Conservation (phyloP, 2,888 invertebrate species). For the Macaria notata region DNA sequence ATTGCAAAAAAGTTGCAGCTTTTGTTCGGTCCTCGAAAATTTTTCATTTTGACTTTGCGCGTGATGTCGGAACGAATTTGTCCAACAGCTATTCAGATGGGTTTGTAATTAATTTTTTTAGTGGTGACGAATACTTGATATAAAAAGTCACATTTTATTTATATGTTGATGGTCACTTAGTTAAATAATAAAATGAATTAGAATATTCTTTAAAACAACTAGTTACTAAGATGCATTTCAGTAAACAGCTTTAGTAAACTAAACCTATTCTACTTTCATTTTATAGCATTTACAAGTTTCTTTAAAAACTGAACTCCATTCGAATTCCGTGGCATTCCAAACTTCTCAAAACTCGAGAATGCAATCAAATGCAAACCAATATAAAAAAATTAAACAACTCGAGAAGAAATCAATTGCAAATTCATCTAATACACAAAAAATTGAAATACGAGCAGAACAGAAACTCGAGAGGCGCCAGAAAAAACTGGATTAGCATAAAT, state of each 20-base stretch:
- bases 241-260: no score
- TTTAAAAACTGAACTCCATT: no score
- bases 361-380: background rate
- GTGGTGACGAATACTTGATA: background rate
- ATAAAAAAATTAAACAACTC: background rate
- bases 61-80: slow-evolving; percentile 14
- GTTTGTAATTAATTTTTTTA: background rate
- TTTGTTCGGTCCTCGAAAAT: slow-evolving; percentile 18
- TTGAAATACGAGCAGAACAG: no score
- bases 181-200: no score
- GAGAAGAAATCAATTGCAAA: background rate
- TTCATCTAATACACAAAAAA: no score
- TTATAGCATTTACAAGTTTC: no score
- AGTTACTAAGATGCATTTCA: no score
- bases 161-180: no score
- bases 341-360: no score
- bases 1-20: slow-evolving; percentile 32
- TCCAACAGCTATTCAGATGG: background rate
- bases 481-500: slow-evolving; percentile 28
- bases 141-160: background rate
- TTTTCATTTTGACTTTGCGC: slow-evolving; percentile 12
- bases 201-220: no score
- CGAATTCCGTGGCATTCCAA: no score
- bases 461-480: background rate
- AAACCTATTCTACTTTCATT: no score